Conservation (phyloP, 2,113 vertebrate genomes). For the Corapipo altera region DNA sequence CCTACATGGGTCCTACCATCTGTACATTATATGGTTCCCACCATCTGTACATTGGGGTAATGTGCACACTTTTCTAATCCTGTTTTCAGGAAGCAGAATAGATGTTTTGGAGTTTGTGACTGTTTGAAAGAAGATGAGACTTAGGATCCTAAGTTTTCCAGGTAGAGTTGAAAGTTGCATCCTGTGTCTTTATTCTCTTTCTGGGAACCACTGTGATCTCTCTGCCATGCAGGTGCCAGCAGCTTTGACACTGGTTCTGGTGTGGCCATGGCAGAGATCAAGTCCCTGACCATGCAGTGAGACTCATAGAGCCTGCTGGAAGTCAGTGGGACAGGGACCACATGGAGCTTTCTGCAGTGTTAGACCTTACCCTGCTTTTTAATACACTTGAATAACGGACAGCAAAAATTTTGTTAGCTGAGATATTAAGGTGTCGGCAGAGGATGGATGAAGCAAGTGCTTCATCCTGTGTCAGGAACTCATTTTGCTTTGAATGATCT, state of each 20-base stretch:
- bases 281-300: background rate
- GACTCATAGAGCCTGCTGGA: background rate
- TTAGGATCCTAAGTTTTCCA: background rate
- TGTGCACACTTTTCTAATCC: background rate
- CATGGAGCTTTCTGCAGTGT: background rate
- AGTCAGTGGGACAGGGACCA: background rate
- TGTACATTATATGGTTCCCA: background rate
- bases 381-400: background rate
- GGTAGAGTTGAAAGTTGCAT: background rate
- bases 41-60: slow-evolving; percentile 12
- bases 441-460: background rate
- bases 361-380: background rate
- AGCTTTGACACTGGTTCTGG: background rate
- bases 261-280: background rate
- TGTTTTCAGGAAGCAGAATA: background rate
- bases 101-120: background rate
- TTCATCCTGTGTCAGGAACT: background rate
- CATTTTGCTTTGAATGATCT: background rate
- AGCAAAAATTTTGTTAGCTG: background rate
- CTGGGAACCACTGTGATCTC: background rate
- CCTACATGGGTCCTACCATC: slow-evolving; percentile 34
- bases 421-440: background rate
- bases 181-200: background rate
- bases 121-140: background rate
- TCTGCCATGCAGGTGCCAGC: background rate